Percentiles rank a stretch among this genome's conserved stretches.
Conservation (phyloP, 2,888 invertebrate species). For the Acanthopleura granulata region DNA sequence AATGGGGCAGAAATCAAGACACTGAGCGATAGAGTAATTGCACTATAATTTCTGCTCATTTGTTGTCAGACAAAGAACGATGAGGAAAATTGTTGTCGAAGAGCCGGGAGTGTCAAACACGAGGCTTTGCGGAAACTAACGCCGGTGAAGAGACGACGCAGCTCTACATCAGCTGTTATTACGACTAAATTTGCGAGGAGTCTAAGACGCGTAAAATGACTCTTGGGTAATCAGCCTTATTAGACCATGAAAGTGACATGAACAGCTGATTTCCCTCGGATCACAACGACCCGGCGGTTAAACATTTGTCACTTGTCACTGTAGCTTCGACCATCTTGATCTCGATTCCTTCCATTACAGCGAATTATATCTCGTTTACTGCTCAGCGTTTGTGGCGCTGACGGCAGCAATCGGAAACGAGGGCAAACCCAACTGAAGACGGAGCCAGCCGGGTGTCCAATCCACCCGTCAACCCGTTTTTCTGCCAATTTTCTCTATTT, state of each 20-base stretch:
- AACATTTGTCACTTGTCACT: conserved; percentile 10
- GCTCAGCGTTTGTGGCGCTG: background rate
- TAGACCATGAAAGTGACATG: background rate
- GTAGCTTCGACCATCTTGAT: background rate
- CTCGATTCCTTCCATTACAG: background rate
- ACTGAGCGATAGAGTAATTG: conserved; percentile 10
- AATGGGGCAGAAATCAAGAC: conserved; percentile 4
- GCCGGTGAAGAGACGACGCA: background rate
- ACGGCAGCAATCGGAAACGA: background rate
- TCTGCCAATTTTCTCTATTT: conserved; percentile 4
- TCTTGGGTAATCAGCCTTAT: conserved; percentile 3
- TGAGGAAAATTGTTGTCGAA: background rate
- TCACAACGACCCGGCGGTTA: background rate
- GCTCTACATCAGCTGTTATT: background rate
- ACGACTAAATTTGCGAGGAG: background rate
- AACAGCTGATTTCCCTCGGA: background rate
- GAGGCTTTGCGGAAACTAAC: background rate
- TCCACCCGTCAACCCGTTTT: background rate
- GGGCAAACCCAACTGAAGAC: background rate
- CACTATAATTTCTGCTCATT: conserved; percentile 4
- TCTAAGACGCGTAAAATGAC: background rate
- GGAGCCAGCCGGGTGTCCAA: background rate
- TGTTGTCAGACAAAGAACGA: conserved; percentile 10
- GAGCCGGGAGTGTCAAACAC: background rate
- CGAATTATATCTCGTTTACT: background rate